phyloP scores from a whole-genome alignment of 2,797 vertebrate genomes.

The Dendrocincla tyrannina region DNA sequence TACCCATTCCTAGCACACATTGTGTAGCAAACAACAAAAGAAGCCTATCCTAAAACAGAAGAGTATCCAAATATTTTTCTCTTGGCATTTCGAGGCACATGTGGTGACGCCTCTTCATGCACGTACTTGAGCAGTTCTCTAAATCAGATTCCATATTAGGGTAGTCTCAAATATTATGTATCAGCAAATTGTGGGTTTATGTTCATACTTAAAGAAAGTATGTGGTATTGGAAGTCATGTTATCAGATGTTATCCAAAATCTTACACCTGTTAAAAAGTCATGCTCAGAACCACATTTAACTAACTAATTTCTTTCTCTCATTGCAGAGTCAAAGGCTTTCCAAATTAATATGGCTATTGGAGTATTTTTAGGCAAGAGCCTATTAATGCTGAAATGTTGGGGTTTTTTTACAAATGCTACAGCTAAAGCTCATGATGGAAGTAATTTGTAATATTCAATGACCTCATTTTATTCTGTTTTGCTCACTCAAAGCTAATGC shows the following conservation, averaged over 20 bases:
- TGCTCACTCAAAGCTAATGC: constrained; percentile 29
- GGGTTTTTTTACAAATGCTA: neutral
- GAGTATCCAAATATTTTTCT: constrained; percentile 10
- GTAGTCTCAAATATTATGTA: constrained; percentile 29
- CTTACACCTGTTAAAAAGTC: neutral
- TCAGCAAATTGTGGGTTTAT: neutral
- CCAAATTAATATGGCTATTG: constrained; percentile 6
- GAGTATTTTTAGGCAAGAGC: constrained; percentile 22
- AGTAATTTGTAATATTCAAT: constrained; percentile 59
- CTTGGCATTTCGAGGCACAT: constrained; percentile 23
- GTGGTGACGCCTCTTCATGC: neutral
- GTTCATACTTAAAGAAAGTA: neutral
- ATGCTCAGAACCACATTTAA: neutral
- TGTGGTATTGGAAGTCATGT: neutral
- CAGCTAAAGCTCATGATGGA: constrained; percentile 15
- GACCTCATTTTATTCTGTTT: constrained; percentile 55
- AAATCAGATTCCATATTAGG: constrained; percentile 47
- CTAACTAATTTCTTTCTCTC: constrained; percentile 26
- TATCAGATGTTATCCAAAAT: constrained; percentile 29
- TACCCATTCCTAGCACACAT: neutral
- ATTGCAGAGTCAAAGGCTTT: constrained; percentile 14
- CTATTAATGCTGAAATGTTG: neutral
- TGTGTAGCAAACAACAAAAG: constrained; percentile 31
- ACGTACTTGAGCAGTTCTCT: constrained; percentile 28
- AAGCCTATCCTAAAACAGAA: constrained; percentile 34